Conservation (phyloP, 2,888 invertebrate species). For the Steromphala cineraria region DNA sequence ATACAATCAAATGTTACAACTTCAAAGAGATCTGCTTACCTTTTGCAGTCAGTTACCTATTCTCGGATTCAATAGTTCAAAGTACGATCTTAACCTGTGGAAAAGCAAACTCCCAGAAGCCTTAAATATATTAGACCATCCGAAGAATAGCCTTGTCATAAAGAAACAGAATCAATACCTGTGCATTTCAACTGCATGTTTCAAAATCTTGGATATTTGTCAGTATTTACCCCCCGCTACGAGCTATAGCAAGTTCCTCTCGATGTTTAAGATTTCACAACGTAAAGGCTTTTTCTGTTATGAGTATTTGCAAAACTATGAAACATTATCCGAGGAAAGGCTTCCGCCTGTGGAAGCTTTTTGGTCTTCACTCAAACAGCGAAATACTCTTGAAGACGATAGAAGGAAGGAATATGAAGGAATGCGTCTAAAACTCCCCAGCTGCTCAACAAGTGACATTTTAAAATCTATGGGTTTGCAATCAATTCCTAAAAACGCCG, state of each 20-base stretch:
- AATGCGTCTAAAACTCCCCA: neutral
- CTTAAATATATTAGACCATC: neutral
- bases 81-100: no score
- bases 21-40: neutral
- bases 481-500: neutral
- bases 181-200: neutral
- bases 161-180: constrained; percentile 6
- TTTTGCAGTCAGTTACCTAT: neutral
- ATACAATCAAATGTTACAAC: neutral
- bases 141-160: neutral
- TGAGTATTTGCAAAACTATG: neutral
- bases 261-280: neutral
- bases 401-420: neutral
- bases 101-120: no score
- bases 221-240: constrained; percentile 7
- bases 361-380: neutral
- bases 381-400: neutral
- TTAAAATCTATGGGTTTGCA: neutral
- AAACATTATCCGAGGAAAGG: neutral
- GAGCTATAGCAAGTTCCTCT: neutral
- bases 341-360: neutral
- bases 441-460: neutral
- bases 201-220: neutral
- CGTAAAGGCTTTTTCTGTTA: neutral
- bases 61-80: no score